A percentile compares a stretch with the other conserved stretches of the same genome.
Evolutionary conservation across 2,113 vertebrate species (phyloP).

Genomic region (Alosa alosa): DNA sequence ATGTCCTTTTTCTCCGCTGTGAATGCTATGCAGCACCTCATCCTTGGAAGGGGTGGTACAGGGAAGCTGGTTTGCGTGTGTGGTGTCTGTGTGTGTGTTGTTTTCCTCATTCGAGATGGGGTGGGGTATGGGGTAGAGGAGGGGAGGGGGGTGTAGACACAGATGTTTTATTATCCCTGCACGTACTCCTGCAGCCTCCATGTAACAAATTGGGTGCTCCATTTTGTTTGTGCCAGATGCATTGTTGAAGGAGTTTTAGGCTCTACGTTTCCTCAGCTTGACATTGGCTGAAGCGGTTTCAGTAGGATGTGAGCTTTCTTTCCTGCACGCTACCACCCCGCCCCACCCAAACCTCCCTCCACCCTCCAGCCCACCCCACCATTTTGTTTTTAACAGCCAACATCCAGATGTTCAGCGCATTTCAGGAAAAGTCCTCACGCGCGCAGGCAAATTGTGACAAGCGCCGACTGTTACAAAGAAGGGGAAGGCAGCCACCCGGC

Average conservation of each 20-base stretch:
- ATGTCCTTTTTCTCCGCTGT: conserved; percentile 1
- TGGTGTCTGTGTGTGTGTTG: conserved; percentile 8
- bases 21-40: not conserved
- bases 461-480: conserved; percentile 10
- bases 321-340: conserved; percentile 16
- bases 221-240: conserved; percentile 48
- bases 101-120: not conserved
- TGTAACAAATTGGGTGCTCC: conserved; percentile 39
- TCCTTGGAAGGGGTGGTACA: not conserved
- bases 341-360: not conserved
- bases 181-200: conserved; percentile 39
- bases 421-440: conserved; percentile 22
- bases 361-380: conserved; percentile 10
- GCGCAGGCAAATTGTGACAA: conserved; percentile 23
- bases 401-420: conserved; percentile 44
- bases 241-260: conserved; percentile 29
- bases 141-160: conserved; percentile 37
- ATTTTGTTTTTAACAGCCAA: conserved; percentile 32
- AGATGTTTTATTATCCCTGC: conserved; percentile 50
- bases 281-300: conserved; percentile 27
- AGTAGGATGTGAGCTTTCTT: conserved; percentile 33
- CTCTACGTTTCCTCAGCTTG: conserved; percentile 33
- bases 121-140: conserved; percentile 34
- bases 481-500: not conserved
- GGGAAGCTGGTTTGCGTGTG: not conserved